Evolutionary conservation across 2,113 vertebrate species (phyloP).

Genomic region (Nesoenas mayeri): DNA sequence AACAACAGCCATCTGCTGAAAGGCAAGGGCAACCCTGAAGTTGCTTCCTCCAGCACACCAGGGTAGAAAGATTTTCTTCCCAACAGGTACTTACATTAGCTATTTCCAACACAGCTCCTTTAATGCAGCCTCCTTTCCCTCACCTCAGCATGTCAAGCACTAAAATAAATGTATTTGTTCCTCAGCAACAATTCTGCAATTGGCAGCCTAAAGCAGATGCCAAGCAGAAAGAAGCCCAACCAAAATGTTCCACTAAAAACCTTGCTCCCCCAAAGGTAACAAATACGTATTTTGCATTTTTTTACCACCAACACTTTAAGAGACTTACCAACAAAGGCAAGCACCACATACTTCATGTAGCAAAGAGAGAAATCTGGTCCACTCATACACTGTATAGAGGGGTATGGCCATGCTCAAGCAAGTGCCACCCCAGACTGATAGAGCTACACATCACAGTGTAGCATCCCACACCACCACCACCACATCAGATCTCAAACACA

Average conservation of each 20-base stretch:
- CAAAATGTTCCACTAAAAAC: neutral
- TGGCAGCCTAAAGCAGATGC: neutral
- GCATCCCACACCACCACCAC: neutral
- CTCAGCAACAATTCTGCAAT: neutral
- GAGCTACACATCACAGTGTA: neutral
- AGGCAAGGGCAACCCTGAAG: neutral
- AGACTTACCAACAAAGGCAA: neutral
- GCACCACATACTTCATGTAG: fast-evolving
- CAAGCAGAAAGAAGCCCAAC: neutral
- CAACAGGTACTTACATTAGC: neutral
- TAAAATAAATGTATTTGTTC: neutral
- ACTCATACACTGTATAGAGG: fast-evolving
- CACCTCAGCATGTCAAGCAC: neutral
- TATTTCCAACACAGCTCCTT: neutral
- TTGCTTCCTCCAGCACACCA: neutral
- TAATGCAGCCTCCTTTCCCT: neutral
- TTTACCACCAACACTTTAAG: neutral
- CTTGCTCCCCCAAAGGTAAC: neutral
- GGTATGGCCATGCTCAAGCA: neutral
- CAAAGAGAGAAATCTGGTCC: neutral
- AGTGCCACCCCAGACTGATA: neutral
- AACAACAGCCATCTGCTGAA: neutral
- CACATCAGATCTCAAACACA: neutral
- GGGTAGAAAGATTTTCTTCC: neutral
- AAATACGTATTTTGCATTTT: neutral